phyloP scores from a whole-genome alignment of 2,113 vertebrate species.

The Burhinus oedicnemus region DNA sequence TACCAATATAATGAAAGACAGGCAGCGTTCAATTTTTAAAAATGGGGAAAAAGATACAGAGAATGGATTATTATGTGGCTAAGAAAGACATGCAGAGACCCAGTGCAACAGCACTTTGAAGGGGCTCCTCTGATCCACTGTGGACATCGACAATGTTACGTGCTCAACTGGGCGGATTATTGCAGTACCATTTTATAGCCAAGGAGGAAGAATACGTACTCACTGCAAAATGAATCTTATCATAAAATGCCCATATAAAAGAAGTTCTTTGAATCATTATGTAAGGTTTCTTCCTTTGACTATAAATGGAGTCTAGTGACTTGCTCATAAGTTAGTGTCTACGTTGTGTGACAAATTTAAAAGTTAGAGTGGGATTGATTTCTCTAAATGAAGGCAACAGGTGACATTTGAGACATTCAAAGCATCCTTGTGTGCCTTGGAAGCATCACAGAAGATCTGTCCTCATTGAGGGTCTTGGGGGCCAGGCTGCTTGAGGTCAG shows the following conservation, averaged over 20 bases:
- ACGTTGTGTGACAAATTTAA: not conserved
- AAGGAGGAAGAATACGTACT: not conserved
- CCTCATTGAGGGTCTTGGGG: not conserved
- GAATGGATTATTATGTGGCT: not conserved
- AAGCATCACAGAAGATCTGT: not conserved
- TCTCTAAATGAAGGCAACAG: not conserved
- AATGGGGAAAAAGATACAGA: fast-evolving
- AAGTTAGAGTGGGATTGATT: not conserved
- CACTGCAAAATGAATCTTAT: not conserved
- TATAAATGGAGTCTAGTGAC: not conserved
- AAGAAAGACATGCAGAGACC: not conserved
- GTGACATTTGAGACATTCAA: not conserved
- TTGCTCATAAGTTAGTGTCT: not conserved
- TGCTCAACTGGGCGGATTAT: not conserved
- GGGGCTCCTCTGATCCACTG: not conserved
- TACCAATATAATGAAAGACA: not conserved
- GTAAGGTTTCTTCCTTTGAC: not conserved
- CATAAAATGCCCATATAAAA: not conserved
- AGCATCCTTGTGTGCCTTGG: not conserved
- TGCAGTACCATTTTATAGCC: not conserved
- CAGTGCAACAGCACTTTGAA: not conserved
- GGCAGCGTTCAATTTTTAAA: not conserved
- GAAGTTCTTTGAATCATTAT: not conserved
- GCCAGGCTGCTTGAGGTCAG: not conserved
- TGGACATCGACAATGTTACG: not conserved